phyloP scores from a whole-genome alignment of 2,888 invertebrate genomes.

The Drosophila algonquin region DNA sequence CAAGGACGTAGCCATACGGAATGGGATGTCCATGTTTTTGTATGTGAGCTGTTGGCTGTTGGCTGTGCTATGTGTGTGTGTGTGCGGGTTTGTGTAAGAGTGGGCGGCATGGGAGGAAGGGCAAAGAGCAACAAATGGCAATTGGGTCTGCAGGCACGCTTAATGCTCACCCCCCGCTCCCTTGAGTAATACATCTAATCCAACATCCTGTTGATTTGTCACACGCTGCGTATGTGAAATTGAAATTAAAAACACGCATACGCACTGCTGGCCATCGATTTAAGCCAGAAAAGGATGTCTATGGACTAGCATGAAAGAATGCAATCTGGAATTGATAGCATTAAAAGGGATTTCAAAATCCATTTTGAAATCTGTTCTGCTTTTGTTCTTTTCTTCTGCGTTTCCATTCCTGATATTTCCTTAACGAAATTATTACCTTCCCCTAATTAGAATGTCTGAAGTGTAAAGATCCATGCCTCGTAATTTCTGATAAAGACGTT shows the following conservation, averaged over 20 bases:
- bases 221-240: slow-evolving; percentile 66
- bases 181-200: slow-evolving; percentile 19
- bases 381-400: too few relatives aligned
- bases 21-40: slow-evolving; percentile 7
- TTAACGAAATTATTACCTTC: too few relatives aligned
- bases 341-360: neutral
- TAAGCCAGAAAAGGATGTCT: neutral
- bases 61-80: neutral
- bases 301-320: too few relatives aligned
- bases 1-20: slow-evolving; percentile 31
- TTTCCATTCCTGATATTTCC: neutral
- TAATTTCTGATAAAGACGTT: neutral
- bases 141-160: neutral
- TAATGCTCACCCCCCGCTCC: neutral
- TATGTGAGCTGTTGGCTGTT: too few relatives aligned
- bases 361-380: too few relatives aligned
- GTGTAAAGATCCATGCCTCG: neutral
- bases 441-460: neutral
- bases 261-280: slow-evolving; percentile 44
- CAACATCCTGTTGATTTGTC: slow-evolving; percentile 69
- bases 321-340: neutral
- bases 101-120: slow-evolving; percentile 6
- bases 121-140: slow-evolving; percentile 52
- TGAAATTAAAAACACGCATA: slow-evolving; percentile 68
- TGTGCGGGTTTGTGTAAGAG: neutral